Conservation (phyloP, 1,140 invertebrate genomes). For the Drosophila mojavensis region DNA sequence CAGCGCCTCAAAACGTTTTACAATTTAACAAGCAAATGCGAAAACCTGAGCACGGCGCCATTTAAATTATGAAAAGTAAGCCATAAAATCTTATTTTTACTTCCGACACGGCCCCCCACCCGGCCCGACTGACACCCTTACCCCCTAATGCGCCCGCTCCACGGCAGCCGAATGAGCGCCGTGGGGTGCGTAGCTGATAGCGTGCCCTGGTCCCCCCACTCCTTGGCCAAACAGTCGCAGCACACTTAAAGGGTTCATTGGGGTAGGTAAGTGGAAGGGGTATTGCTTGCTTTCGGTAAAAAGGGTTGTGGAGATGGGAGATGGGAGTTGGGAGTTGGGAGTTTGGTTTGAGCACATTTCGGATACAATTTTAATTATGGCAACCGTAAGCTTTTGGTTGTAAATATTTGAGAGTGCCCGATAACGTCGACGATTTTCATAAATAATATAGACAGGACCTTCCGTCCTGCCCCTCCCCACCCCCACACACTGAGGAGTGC, state of each 20-base stretch:
- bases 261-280: conserved; percentile 1
- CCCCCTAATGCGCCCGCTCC: not conserved
- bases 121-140: not conserved
- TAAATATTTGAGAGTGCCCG: conserved; percentile 84
- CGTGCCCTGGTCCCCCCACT: not conserved
- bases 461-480: conserved; percentile 6
- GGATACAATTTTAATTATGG: conserved; percentile 84
- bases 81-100: conserved; percentile 82
- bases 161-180: not conserved
- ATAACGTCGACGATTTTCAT: conserved; percentile 84
- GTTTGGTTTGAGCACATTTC: conserved; percentile 52
- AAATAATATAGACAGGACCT: conserved; percentile 73
- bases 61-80: conserved; percentile 82
- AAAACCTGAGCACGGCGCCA: conserved; percentile 39
- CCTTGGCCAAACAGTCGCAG: not conserved
- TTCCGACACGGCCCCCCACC: conserved; percentile 28
- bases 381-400: conserved; percentile 84
- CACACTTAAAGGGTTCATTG: conserved; percentile 39
- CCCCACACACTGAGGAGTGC: conserved; percentile 22
- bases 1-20: conserved; percentile 47
- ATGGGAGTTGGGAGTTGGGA: not conserved
- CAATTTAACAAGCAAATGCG: conserved; percentile 53
- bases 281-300: no score
- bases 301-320: not conserved
- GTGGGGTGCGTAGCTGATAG: conserved; percentile 34